Evolutionary conservation across 2,888 invertebrate species (phyloP).

Genomic region (Silvanus unidentatus): DNA sequence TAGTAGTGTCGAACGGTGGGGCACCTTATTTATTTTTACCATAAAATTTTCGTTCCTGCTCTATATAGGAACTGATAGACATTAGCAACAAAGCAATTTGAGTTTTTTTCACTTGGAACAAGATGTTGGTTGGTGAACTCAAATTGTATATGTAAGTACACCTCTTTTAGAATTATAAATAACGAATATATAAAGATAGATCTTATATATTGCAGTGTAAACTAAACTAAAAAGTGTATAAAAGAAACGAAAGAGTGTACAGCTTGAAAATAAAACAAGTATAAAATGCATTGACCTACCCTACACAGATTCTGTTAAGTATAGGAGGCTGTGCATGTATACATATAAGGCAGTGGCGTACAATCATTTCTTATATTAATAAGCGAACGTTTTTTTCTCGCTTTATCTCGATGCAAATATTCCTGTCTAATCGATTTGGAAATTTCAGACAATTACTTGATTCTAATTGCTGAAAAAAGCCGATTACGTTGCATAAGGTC

Average conservation of each 20-base stretch:
- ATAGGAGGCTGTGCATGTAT: slow-evolving; percentile 46
- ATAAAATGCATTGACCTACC: slow-evolving; percentile 50
- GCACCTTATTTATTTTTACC: no score
- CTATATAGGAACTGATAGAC: no score
- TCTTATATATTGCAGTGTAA: slow-evolving; percentile 31
- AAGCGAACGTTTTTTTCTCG: not conserved
- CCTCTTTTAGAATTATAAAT: slow-evolving; percentile 32
- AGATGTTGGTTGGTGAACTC: slow-evolving; percentile 5
- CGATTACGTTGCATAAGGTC: no score
- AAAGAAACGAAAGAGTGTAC: slow-evolving; percentile 45
- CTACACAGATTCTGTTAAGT: slow-evolving; percentile 48
- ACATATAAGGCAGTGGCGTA: slow-evolving; percentile 42
- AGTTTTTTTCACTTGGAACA: no score
- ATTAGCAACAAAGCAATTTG: no score
- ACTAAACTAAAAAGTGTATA: slow-evolving; percentile 41
- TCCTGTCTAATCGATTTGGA: not conserved
- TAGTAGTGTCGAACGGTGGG: no score
- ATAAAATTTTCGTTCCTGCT: no score
- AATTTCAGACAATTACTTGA: no score
- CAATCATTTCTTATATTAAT: slow-evolving; percentile 2
- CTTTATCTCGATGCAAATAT: not conserved
- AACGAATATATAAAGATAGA: slow-evolving; percentile 38
- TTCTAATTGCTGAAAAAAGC: no score
- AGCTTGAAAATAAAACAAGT: slow-evolving; percentile 45
- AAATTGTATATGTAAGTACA: slow-evolving; percentile 5